Percentiles rank a stretch among this genome's conserved stretches.
Evolutionary conservation across 2,888 invertebrate genomes (phyloP).

Genomic region (Macrophya annulata): DNA sequence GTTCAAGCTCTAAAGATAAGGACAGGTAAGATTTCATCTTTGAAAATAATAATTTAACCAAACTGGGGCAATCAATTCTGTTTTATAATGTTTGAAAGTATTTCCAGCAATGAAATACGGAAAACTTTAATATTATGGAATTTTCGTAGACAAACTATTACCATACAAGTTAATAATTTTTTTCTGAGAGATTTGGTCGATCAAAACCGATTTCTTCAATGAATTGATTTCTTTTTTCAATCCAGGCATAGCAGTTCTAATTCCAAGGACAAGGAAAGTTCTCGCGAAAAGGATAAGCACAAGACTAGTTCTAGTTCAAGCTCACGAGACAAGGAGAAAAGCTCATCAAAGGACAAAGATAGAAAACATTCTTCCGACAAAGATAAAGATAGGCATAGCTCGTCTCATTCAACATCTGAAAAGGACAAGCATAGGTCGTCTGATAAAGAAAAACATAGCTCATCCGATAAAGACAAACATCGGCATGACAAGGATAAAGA

Average conservation of each 20-base stretch:
- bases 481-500: slow-evolving; percentile 77
- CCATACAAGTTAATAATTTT: no score
- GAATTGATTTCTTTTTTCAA: not conserved
- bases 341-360: slow-evolving; percentile 74
- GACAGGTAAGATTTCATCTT: slow-evolving; percentile 70
- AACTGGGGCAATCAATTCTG: not conserved
- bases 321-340: slow-evolving; percentile 72
- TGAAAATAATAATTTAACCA: slow-evolving; percentile 1
- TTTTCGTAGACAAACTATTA: slow-evolving; percentile 66
- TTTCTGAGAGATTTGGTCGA: slow-evolving; percentile 49
- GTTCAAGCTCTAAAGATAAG: slow-evolving; percentile 77
- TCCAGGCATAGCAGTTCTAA: slow-evolving; percentile 49
- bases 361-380: slow-evolving; percentile 73
- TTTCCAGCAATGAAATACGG: not conserved
- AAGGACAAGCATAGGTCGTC: slow-evolving; percentile 73
- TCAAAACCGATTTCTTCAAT: slow-evolving; percentile 19
- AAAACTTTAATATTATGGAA: slow-evolving; percentile 58
- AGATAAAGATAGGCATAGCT: slow-evolving; percentile 74
- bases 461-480: slow-evolving; percentile 78
- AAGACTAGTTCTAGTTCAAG: slow-evolving; percentile 44
- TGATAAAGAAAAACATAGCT: slow-evolving; percentile 77
- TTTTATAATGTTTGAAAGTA: slow-evolving; percentile 53
- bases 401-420: slow-evolving; percentile 69
- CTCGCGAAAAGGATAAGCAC: slow-evolving; percentile 76
- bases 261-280: slow-evolving; percentile 77